Evolutionary conservation across 1,140 invertebrate genomes (phyloP).

Genomic region (Rhyzopertha dominica): DNA sequence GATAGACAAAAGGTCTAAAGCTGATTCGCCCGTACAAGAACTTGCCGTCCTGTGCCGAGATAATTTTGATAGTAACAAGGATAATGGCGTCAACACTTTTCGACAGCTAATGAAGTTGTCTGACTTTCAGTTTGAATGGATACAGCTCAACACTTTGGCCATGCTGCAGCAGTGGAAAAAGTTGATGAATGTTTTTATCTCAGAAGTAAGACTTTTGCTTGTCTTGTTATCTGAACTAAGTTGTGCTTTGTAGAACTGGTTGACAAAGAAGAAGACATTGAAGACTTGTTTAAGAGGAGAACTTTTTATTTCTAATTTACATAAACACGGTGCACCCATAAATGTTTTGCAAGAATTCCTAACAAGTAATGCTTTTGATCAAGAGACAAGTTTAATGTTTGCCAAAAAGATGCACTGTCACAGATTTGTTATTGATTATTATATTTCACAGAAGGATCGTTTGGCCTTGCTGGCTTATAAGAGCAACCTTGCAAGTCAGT

Average conservation of each 20-base stretch:
- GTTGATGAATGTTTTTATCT: constrained; percentile 31
- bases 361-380: constrained; percentile 26
- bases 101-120: no score
- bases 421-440: constrained; percentile 48
- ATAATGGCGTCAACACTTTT: no score
- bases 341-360: constrained; percentile 31
- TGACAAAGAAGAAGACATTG: constrained; percentile 31
- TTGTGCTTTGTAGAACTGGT: constrained; percentile 37
- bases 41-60: constrained; percentile 28
- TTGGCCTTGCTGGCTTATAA: constrained; percentile 48
- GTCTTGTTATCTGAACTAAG: no score
- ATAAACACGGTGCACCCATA: constrained; percentile 33
- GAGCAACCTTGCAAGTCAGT: constrained; percentile 48
- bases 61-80: constrained; percentile 21
- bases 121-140: constrained; percentile 36
- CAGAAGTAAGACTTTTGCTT: no score
- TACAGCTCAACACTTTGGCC: constrained; percentile 32
- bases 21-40: constrained; percentile 29
- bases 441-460: constrained; percentile 50
- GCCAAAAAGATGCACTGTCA: constrained; percentile 45
- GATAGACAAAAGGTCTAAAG: constrained; percentile 18
- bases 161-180: constrained; percentile 29
- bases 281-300: constrained; percentile 30
- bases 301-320: constrained; percentile 27
- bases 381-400: constrained; percentile 24